These are phyloP conservation scores for Cyprinodon variegatus DNA, from an alignment of 2,113 vertebrate species.

Conservation along the genomic window DNA sequence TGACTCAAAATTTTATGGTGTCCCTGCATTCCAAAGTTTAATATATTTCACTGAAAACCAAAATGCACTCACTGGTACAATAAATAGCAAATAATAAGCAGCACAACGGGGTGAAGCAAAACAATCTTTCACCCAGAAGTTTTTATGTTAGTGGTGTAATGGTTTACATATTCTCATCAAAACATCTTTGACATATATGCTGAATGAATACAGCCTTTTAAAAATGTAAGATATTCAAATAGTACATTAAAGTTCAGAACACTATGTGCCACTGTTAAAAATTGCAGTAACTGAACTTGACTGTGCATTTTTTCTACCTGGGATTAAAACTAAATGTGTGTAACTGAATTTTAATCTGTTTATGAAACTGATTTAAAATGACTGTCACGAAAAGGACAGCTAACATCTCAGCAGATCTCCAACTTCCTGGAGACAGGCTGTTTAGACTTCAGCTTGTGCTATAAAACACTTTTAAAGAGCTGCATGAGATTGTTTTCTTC, in stretches of 20 bases:
- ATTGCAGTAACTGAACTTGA: background rate
- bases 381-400: background rate
- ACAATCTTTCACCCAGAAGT: background rate
- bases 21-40: background rate
- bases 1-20: background rate
- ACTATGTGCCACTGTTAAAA: background rate
- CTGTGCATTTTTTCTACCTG: background rate
- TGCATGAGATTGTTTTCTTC: too few species aligned
- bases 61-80: too few species aligned
- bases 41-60: background rate
- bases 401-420: background rate
- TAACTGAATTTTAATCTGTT: too few species aligned
- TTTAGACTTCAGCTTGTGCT: background rate
- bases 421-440: background rate
- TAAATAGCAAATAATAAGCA: too few species aligned
- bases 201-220: background rate
- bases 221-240: background rate
- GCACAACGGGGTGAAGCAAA: too few species aligned
- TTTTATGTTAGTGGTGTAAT: background rate
- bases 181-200: background rate
- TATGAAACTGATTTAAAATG: too few species aligned
- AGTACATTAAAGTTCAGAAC: background rate
- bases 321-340: too few species aligned
- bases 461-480: too few species aligned
- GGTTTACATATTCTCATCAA: background rate